These are phyloP conservation scores for Drosophila tsacasi DNA, from an alignment of 1,140 invertebrate species.

Conservation along the genomic window DNA sequence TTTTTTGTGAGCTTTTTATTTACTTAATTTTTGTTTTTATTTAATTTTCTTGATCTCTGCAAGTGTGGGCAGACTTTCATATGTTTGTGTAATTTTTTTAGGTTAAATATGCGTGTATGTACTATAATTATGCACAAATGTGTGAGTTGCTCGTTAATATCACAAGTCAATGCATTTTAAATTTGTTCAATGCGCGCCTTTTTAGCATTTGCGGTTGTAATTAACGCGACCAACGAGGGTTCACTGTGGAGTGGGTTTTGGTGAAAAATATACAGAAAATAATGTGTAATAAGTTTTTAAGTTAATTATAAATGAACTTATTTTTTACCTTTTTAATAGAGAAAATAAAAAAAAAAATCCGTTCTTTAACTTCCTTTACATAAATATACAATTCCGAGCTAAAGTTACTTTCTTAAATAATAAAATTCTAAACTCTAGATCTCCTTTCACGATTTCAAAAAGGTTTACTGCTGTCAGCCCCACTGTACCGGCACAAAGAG, in stretches of 20 bases:
- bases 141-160: conserved; percentile 66
- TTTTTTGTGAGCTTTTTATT: not conserved
- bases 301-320: too few species aligned
- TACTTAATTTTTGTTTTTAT: not conserved
- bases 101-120: conserved; percentile 61
- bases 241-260: conserved; percentile 2
- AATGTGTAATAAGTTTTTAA: not conserved
- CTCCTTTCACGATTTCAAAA: not conserved
- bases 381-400: not conserved
- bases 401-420: not conserved
- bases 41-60: not conserved
- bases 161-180: conserved; percentile 79
- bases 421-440: not conserved
- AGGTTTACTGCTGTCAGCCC: not conserved
- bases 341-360: too few species aligned
- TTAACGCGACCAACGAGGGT: conserved; percentile 50
- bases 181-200: conserved; percentile 70
- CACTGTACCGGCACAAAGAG: not conserved
- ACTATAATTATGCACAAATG: not conserved
- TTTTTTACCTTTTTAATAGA: too few species aligned
- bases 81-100: conserved; percentile 60
- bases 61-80: conserved; percentile 67
- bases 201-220: conserved; percentile 63
- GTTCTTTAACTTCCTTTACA: too few species aligned
- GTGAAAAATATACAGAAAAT: not conserved